These are phyloP conservation scores for Knipowitschia caucasica DNA, from an alignment of 2,797 vertebrate genomes.

Conservation along the genomic window DNA sequence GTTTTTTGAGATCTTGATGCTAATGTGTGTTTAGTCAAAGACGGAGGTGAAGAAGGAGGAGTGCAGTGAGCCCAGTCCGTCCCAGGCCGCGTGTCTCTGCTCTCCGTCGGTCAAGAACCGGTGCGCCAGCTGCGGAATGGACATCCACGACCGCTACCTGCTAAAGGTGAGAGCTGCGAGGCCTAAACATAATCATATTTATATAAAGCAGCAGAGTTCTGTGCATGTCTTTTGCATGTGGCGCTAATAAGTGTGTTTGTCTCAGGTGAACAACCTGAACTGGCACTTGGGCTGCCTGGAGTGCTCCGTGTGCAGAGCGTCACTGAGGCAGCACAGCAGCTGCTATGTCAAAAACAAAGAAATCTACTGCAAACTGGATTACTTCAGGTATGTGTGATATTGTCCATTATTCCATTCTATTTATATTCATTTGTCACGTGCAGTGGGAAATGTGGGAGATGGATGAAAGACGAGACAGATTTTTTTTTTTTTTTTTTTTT, in stretches of 20 bases:
- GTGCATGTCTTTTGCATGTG: not conserved
- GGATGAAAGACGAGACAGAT: not conserved
- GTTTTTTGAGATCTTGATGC: not conserved
- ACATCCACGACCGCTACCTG: constrained; percentile 90
- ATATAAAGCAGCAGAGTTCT: no score
- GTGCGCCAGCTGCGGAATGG: constrained; percentile 92
- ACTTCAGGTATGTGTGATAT: constrained; percentile 88
- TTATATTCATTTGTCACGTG: not conserved
- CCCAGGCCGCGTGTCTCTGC: constrained; percentile 87
- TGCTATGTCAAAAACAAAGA: constrained; percentile 99
- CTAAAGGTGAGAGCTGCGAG: constrained; percentile 77
- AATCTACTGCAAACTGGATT: constrained; percentile 98
- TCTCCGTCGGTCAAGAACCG: constrained; percentile 90
- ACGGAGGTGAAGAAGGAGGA: constrained; percentile 89
- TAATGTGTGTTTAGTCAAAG: constrained; percentile 76
- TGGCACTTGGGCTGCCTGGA: constrained; percentile 96
- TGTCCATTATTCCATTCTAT: no score
- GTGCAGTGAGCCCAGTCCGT: constrained; percentile 79
- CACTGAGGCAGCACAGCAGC: constrained; percentile 93
- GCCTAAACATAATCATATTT: not conserved
- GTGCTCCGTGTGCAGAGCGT: constrained; percentile 94
- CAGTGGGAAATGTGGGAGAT: not conserved
- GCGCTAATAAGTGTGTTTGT: not conserved
- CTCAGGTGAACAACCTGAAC: constrained; percentile 95
- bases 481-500: no score